Conservation (phyloP, 2,113 vertebrate genomes). For the zebrafish (Danio rerio) region DNA sequence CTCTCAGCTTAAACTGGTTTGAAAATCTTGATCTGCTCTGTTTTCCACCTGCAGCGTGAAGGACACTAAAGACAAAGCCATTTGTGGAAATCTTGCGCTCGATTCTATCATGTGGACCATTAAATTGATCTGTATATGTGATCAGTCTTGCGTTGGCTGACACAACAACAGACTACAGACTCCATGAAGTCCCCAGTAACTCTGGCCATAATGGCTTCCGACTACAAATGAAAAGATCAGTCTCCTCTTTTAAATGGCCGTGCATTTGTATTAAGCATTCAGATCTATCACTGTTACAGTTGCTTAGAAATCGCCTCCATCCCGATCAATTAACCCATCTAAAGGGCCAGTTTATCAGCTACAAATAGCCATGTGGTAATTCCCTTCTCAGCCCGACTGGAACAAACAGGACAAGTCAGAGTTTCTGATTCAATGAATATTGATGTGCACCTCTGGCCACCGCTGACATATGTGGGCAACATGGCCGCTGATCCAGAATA, state of each 20-base stretch:
- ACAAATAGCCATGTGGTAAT: slow-evolving; percentile 64
- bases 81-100: background rate
- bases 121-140: slow-evolving; percentile 71
- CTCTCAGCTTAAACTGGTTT: no score
- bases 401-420: slow-evolving; percentile 60
- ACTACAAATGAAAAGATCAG: slow-evolving; percentile 54
- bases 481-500: slow-evolving; percentile 43
- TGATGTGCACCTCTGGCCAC: slow-evolving; percentile 54
- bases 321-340: slow-evolving; percentile 63
- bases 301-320: slow-evolving; percentile 55
- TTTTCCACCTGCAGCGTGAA: slow-evolving; percentile 12
- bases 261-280: slow-evolving; percentile 60
- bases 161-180: slow-evolving; percentile 56
- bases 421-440: slow-evolving; percentile 65
- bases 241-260: slow-evolving; percentile 65
- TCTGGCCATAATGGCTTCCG: slow-evolving; percentile 59
- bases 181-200: slow-evolving; percentile 63
- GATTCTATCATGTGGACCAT: slow-evolving; percentile 65
- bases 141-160: slow-evolving; percentile 51
- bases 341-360: slow-evolving; percentile 68
- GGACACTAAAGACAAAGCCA: slow-evolving; percentile 31
- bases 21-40: background rate
- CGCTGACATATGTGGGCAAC: slow-evolving; percentile 54
- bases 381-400: slow-evolving; percentile 50
- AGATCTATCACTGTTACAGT: slow-evolving; percentile 69